Conservation (phyloP, 1,140 invertebrate genomes). For the Hypsibius dujardini region DNA sequence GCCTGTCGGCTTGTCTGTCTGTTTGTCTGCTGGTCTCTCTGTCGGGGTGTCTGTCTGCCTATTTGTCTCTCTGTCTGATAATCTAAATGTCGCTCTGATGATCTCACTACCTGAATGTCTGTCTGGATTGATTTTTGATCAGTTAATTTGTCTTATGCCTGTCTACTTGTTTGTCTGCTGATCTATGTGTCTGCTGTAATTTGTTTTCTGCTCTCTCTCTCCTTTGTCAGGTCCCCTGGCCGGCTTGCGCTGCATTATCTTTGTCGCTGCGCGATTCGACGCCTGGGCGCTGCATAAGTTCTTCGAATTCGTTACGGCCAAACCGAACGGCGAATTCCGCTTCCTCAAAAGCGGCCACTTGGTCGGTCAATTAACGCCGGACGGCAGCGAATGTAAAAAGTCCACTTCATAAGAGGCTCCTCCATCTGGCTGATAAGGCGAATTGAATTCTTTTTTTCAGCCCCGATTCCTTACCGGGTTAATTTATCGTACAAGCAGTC, state of each 20-base stretch:
- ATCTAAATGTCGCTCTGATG: too few species aligned
- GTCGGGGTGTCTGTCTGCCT: too few species aligned
- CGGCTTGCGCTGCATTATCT: constrained; percentile 30
- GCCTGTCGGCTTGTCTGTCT: too few species aligned
- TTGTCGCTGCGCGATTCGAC: constrained; percentile 31
- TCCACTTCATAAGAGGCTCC: too few species aligned
- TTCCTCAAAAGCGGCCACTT: constrained; percentile 32
- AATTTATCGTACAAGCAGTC: constrained; percentile 15
- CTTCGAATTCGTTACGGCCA: constrained; percentile 31
- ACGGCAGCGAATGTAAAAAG: not conserved
- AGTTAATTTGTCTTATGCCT: too few species aligned
- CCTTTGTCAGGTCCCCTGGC: not conserved
- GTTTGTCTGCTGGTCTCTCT: too few species aligned
- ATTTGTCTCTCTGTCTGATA: too few species aligned
- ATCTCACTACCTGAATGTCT: too few species aligned
- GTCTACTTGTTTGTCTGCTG: not conserved
- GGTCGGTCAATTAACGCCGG: constrained; percentile 23
- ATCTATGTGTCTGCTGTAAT: not conserved
- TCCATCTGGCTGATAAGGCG: too few species aligned
- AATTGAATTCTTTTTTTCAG: not conserved
- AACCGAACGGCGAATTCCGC: constrained; percentile 32
- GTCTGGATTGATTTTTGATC: too few species aligned
- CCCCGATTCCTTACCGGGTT: constrained; percentile 7
- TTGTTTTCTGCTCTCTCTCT: not conserved
- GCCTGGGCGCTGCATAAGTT: constrained; percentile 33